A percentile compares a stretch with the other conserved stretches of the same genome.
phyloP scores from a whole-genome alignment of 2,888 invertebrate genomes.

The Monoplex corrugatus region DNA sequence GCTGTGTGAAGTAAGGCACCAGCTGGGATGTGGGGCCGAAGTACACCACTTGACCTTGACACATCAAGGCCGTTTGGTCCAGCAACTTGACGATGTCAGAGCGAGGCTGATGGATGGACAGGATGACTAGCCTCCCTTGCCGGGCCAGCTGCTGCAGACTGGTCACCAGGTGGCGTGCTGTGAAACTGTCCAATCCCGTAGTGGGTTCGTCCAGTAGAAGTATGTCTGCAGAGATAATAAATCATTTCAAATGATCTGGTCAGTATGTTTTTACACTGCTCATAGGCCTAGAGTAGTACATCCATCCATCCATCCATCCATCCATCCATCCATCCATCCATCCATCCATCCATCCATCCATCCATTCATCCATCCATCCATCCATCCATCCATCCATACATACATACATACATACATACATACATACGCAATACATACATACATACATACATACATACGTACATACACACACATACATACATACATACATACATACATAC shows the following conservation, averaged over 20 bases:
- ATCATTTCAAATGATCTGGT: no score
- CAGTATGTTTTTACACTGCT: no score
- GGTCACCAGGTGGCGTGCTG: constrained; percentile 87
- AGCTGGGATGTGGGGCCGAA: constrained; percentile 87
- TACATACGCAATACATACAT: no score
- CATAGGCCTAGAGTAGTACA: no score
- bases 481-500: not conserved
- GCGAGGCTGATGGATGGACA: constrained; percentile 61
- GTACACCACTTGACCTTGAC: constrained; percentile 87
- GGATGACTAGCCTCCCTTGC: constrained; percentile 83
- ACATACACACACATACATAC: not conserved
- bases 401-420: no score
- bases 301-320: constrained; percentile 1
- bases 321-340: constrained; percentile 1
- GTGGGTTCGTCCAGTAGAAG: constrained; percentile 96
- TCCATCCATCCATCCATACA: not conserved
- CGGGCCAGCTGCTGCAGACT: constrained; percentile 69
- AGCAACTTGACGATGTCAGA: constrained; percentile 74
- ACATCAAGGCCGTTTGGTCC: constrained; percentile 71
- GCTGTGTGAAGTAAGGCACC: constrained; percentile 95
- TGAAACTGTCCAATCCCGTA: constrained; percentile 91
- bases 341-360: not conserved
- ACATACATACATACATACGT: no score
- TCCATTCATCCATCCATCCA: not conserved
- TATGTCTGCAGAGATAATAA: constrained; percentile 84